Evolutionary conservation across 2,113 vertebrate genomes (phyloP).

Genomic region (Oreochromis aureus): DNA sequence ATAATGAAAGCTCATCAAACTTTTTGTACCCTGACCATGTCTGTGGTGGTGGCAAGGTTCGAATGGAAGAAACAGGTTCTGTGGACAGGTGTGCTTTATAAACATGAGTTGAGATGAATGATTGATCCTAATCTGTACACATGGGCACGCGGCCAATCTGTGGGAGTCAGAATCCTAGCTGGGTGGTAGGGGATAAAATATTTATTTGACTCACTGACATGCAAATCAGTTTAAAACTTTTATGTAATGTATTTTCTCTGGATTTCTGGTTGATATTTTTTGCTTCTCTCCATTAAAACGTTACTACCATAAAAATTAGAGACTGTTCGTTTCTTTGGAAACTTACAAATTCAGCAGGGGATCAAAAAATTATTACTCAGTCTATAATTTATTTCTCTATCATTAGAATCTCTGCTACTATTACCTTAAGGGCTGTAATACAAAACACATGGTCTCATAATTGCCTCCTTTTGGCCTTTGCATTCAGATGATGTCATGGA

Average conservation of each 20-base stretch:
- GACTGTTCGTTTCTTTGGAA: background rate
- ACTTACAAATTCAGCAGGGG: background rate
- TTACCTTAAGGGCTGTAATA: background rate
- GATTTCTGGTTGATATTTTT: background rate
- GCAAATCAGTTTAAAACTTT: background rate
- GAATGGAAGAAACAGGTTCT: background rate
- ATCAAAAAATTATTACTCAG: background rate
- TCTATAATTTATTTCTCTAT: background rate
- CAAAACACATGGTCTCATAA: background rate
- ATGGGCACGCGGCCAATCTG: background rate
- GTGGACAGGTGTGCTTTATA: background rate
- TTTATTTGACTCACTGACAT: background rate
- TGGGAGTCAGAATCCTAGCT: background rate
- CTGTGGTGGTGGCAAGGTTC: rapidly evolving
- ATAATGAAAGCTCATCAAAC: background rate
- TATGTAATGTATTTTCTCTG: background rate
- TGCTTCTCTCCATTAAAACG: background rate
- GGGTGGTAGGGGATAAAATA: background rate
- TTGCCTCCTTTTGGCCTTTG: background rate
- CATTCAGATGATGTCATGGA: background rate
- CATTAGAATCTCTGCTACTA: background rate
- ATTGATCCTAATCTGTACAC: background rate
- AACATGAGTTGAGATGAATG: background rate
- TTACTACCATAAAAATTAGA: background rate
- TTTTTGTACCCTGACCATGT: background rate